A percentile compares a stretch with the other conserved stretches of the same genome.
Conservation (phyloP, 2,797 vertebrate species). For the Ctenochaetus hawaiiensis region DNA sequence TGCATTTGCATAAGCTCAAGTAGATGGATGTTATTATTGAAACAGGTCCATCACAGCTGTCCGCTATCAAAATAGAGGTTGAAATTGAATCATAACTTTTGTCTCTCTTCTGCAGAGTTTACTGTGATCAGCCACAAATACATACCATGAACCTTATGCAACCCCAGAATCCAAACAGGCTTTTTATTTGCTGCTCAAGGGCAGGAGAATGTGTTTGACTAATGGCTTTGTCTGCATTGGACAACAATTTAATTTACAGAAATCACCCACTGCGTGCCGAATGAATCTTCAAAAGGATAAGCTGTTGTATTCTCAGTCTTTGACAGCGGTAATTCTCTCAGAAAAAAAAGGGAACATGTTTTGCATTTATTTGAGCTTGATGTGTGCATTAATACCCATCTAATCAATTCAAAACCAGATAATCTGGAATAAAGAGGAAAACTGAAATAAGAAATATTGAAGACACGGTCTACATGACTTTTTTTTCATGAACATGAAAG, state of each 20-base stretch:
- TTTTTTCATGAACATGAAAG: neutral
- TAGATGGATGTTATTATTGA: constrained; percentile 65
- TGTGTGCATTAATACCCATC: neutral
- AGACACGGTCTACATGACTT: neutral
- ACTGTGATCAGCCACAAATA: constrained; percentile 15
- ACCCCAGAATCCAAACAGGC: neutral
- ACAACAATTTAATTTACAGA: constrained; percentile 37
- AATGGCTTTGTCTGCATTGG: constrained; percentile 27
- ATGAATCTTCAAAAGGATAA: constrained; percentile 38
- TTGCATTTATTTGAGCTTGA: constrained; percentile 5
- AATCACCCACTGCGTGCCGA: constrained; percentile 17
- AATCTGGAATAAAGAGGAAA: constrained; percentile 10
- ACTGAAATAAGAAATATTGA: neutral
- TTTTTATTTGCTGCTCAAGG: constrained; percentile 21
- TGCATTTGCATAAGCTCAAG: constrained; percentile 75
- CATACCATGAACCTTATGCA: neutral
- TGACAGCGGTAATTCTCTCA: constrained; percentile 14
- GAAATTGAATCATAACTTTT: constrained; percentile 45
- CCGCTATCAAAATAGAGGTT: constrained; percentile 22
- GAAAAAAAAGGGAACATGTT: constrained; percentile 15
- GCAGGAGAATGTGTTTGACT: constrained; percentile 35
- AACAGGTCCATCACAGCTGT: constrained; percentile 52
- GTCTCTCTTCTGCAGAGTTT: constrained; percentile 32
- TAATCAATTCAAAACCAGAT: constrained; percentile 7
- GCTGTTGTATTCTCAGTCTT: constrained; percentile 18